These are phyloP conservation scores for Electrophaes corylata DNA, from an alignment of 2,888 invertebrate genomes.

Conservation along the genomic window DNA sequence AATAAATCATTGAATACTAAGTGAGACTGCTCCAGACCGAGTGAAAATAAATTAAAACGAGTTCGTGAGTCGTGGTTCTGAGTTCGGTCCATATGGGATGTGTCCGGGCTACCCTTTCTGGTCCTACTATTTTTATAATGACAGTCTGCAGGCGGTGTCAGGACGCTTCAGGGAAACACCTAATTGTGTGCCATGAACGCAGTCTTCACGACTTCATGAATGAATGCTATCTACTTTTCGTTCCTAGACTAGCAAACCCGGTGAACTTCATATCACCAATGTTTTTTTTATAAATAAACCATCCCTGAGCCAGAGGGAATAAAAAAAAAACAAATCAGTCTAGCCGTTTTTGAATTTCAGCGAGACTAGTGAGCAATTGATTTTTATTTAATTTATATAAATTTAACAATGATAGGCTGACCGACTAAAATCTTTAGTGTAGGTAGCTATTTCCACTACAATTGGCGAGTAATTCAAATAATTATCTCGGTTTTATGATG, in stretches of 20 bases:
- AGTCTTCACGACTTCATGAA: constrained; percentile 63
- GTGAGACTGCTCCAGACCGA: constrained; percentile 40
- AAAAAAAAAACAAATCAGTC: no score
- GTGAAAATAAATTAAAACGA: constrained; percentile 71
- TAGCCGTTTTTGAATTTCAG: no score
- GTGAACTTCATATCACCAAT: no score
- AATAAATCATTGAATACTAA: constrained; percentile 36
- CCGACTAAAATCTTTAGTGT: not conserved
- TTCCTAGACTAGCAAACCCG: no score
- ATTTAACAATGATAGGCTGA: not conserved
- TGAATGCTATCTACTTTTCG: constrained; percentile 44
- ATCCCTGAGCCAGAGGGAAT: no score
- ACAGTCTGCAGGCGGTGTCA: constrained; percentile 76
- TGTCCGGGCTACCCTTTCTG: constrained; percentile 80
- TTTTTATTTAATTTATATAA: no score
- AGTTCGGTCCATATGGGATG: constrained; percentile 70
- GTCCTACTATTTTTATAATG: constrained; percentile 81
- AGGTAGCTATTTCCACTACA: not conserved
- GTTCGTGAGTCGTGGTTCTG: constrained; percentile 33
- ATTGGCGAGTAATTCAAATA: no score
- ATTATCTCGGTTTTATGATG: no score
- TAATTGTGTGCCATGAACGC: constrained; percentile 63
- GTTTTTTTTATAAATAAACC: no score
- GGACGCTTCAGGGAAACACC: constrained; percentile 69
- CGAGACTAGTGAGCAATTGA: no score